phyloP scores from a whole-genome alignment of 2,888 invertebrate genomes.

The Fabriciana adippe region DNA sequence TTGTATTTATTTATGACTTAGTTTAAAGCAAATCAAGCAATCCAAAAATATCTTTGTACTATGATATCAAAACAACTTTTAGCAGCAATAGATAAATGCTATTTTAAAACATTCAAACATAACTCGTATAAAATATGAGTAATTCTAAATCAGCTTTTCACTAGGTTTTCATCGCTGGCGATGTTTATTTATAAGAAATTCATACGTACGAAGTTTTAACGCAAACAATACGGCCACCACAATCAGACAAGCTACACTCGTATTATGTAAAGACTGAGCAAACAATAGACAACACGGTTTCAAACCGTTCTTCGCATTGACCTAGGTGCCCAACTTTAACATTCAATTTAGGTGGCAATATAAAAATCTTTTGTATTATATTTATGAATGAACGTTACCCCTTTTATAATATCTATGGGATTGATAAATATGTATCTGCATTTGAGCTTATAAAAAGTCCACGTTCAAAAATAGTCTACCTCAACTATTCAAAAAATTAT shows the following conservation, averaged over 20 bases:
- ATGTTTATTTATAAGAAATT: constrained; percentile 33
- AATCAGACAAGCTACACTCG: constrained; percentile 23
- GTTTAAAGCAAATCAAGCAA: not conserved
- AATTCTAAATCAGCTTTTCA: constrained; percentile 9
- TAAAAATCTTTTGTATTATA: constrained; percentile 1
- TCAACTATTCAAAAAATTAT: constrained; percentile 8
- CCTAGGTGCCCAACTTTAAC: constrained; percentile 1
- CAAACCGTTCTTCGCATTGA: constrained; percentile 9
- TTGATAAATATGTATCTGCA: not conserved
- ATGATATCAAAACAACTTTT: not conserved
- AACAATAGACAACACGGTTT: constrained; percentile 12
- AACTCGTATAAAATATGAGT: not conserved
- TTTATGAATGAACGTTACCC: not conserved
- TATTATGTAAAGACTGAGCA: constrained; percentile 24
- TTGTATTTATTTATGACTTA: too few relatives aligned
- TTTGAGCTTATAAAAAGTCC: not conserved
- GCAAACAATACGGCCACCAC: constrained; percentile 29
- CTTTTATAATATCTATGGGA: not conserved
- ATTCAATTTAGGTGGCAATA: constrained; percentile 1
- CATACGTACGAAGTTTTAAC: constrained; percentile 23
- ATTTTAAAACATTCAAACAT: not conserved
- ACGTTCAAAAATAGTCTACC: not conserved
- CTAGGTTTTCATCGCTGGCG: constrained; percentile 15
- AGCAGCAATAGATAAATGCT: not conserved
- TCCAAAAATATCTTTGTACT: not conserved